A percentile compares a stretch with the other conserved stretches of the same genome.
phyloP scores from a whole-genome alignment of 2,888 invertebrate species.

The Conus canariensis region DNA sequence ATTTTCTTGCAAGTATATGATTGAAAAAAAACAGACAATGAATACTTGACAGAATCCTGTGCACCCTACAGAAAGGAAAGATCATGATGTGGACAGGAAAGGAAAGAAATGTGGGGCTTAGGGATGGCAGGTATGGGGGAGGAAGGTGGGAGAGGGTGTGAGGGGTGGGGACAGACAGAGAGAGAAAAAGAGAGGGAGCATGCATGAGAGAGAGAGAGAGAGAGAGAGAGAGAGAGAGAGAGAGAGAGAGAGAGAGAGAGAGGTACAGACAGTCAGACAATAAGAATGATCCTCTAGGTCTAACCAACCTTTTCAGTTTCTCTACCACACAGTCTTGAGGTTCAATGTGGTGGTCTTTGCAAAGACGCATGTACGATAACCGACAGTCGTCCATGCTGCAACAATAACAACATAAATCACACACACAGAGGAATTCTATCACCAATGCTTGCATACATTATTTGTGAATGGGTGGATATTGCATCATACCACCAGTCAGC shows the following conservation, averaged over 20 bases:
- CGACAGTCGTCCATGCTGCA: conserved; percentile 70
- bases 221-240: too few species aligned
- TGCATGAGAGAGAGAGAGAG: too few species aligned
- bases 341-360: conserved; percentile 74
- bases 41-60: too few species aligned
- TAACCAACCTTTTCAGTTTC: conserved; percentile 66
- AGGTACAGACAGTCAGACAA: neutral
- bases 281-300: neutral
- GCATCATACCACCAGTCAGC: too few species aligned
- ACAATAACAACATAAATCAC: neutral
- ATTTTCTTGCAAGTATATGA: too few species aligned
- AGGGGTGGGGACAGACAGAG: neutral
- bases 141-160: neutral
- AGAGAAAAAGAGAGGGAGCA: neutral
- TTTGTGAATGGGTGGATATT: too few species aligned
- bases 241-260: neutral
- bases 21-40: too few species aligned
- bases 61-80: too few species aligned
- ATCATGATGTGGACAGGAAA: too few species aligned
- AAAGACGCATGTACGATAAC: conserved; percentile 69
- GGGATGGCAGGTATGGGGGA: neutral
- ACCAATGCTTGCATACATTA: too few species aligned
- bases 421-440: neutral
- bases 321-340: conserved; percentile 72
- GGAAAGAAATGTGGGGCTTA: too few species aligned